Evolutionary conservation across 2,888 invertebrate genomes (phyloP), one percentile per base, ranked within the genome.

Genomic region (Sinohyriopsis cumingii): DNA sequence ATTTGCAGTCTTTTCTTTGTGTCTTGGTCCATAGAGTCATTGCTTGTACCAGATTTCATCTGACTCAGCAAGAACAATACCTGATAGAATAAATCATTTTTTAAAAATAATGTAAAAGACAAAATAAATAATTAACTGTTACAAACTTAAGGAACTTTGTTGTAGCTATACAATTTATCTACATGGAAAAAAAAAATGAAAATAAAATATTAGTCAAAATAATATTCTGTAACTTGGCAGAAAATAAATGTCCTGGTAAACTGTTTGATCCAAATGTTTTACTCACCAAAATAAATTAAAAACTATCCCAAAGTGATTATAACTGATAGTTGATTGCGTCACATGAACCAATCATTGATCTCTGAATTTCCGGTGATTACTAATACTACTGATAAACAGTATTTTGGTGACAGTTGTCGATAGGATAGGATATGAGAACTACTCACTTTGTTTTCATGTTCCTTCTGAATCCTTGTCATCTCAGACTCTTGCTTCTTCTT

Each of bases 391-490:
- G 22, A 59, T n/a, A 59, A 59, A 20, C 59, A 59, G 28, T 25
- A 59, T 5, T 59, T 59, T 6, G 5, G 20, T n/a, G 59, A 18
- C 33, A 5, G 7, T 7, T 33, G 33, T 33, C 9, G 7, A 33
- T 1, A 33, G 33, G 33, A 7, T 7, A 28, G 28, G 4, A 33
- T 33, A 33, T 6, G 7, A 33, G 1, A 33, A 45, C 45, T 54
- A 45, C 57, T 20, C 64, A 84, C 85, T 80, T 83, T 82, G n/a
- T 77, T 77, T 65, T 85, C 81, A 70, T 84, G 73, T 45, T 79
- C 72, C 67, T 76, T 77, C 68, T 77, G 78, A n/a, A 83, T 63
- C 57, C 74, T 72, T 24, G 81, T 76, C n/a, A 82, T 67, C 33
- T 80, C 77, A 12, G 73, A 65, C 60, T 84, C 81, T 59, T 83